Evolutionary conservation across 2,113 vertebrate species (phyloP), one percentile per base, ranked within the genome.

Genomic region (Paraplagusia blochii): DNA sequence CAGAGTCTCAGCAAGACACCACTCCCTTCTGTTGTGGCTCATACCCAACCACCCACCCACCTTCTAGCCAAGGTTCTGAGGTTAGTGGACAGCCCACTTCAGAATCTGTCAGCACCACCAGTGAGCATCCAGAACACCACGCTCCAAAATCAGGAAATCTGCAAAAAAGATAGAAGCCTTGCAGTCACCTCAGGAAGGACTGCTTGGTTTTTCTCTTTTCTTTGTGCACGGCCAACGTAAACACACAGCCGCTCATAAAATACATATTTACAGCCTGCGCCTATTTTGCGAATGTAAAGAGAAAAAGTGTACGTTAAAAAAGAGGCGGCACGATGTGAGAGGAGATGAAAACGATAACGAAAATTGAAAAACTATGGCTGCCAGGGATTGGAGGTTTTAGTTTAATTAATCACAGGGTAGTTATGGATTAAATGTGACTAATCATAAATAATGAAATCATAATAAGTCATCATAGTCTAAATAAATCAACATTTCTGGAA

Each of bases 61-160:
- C 22, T 29, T 4, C 22, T 6, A 29, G 22, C 77, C 65, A 47
- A 19, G 63, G 77, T 70, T 71, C 34, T 57, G 72, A 74, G 74
- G 69, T 78, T 66, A 72, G 67, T 58, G 59, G 60, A 81, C 55
- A 63, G 79, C 72, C 74, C 74, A 79, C 67, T 85, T 76, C 52
- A 50, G 66, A 78, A 65, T 78, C 53, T 78, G 59, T 72, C 71
- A 50, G 70, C 19, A 5, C 68, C 64, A 56, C 75, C 79, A 53
- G 52, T 51, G 61, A 66, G 57, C 67, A 69, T 69, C 74, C 39
- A 7, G 53, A 44, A 40, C 58, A 47, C 50, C 67, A 54, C 55
- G 36, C 11, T 59, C 35, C 58, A 57, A 64, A 53, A 62, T 46
- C 58, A 71, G 59, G 53, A 70, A 65, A 66, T 49, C 49, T 45